Evolutionary conservation across 2,888 invertebrate genomes (phyloP).

Genomic region (Agrotis segetum): DNA sequence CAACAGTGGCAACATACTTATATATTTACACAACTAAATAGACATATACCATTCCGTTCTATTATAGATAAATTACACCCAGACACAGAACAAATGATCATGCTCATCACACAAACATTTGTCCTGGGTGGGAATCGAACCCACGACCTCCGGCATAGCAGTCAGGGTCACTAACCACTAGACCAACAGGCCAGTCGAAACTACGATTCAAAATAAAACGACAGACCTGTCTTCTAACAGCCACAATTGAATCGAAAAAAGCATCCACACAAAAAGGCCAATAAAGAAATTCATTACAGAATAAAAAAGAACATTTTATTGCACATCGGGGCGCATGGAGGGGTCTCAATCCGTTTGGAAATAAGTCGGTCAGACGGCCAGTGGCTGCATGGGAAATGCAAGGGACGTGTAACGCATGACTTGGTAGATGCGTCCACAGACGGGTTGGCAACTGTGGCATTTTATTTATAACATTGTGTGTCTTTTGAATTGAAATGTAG

Average conservation of each 20-base stretch:
- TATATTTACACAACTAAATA: no score
- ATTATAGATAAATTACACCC: no score
- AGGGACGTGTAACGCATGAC: conserved; percentile 44
- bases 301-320: conserved; percentile 63
- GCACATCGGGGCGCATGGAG: conserved; percentile 55
- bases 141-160: no score
- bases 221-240: conserved; percentile 10
- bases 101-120: no score
- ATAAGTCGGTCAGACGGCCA: conserved; percentile 64
- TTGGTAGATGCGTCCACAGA: conserved; percentile 21
- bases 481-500: conserved; percentile 29
- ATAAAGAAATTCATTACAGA: conserved; percentile 63
- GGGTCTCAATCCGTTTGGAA: conserved; percentile 64
- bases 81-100: no score
- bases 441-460: conserved; percentile 8
- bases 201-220: conserved; percentile 30
- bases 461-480: conserved; percentile 29
- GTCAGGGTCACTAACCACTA: no score
- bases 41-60: no score
- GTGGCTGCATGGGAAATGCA: conserved; percentile 53
- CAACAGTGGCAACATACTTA: no score
- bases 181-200: no score
- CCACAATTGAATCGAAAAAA: conserved; percentile 52
- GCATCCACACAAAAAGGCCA: conserved; percentile 53
- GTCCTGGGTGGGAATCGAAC: no score